Conservation (phyloP, 2,113 vertebrate species). For the Pteruthius melanotis region DNA sequence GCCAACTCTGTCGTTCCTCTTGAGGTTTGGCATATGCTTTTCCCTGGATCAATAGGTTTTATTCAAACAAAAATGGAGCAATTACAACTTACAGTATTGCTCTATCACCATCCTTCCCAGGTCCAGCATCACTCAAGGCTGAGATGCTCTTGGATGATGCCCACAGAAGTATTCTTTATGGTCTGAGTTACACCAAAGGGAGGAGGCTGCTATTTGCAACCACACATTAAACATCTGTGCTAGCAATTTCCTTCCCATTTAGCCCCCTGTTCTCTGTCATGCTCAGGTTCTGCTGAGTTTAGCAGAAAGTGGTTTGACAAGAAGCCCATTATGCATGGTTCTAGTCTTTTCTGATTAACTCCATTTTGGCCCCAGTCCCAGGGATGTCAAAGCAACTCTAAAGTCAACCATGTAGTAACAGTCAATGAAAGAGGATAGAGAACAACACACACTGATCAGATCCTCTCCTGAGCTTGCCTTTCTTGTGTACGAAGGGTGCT, state of each 20-base stretch:
- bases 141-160: background rate
- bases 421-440: background rate
- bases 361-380: background rate
- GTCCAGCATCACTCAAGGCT: background rate
- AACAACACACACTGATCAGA: background rate
- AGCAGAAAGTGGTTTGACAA: constrained; percentile 14
- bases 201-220: background rate
- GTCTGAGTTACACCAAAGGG: background rate
- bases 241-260: constrained; percentile 22
- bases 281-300: constrained; percentile 32
- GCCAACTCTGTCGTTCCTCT: background rate
- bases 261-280: background rate
- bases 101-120: background rate
- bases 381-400: background rate
- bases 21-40: constrained; percentile 16
- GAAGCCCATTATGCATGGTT: background rate
- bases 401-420: background rate
- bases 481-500: background rate
- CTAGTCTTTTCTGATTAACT: constrained; percentile 21
- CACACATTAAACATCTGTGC: constrained; percentile 13
- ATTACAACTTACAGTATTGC: background rate
- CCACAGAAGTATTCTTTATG: background rate
- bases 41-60: constrained; percentile 47
- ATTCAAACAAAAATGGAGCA: constrained; percentile 35
- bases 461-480: background rate